These are phyloP conservation scores for Philaenus spumarius DNA, from an alignment of 1,140 invertebrate species.

Conservation along the genomic window DNA sequence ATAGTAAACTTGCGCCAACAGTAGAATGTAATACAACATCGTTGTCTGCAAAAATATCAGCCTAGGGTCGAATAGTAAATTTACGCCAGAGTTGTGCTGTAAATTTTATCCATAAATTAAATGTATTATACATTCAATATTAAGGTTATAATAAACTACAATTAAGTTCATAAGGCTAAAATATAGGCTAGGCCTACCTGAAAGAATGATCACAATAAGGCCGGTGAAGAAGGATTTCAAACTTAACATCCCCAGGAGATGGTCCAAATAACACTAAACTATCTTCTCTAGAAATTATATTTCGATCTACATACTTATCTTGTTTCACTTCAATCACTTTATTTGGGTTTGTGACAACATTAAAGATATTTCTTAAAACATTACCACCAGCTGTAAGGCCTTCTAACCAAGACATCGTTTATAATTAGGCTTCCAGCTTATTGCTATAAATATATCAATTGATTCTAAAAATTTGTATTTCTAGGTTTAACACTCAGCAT, in stretches of 20 bases:
- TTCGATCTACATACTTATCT: conserved; percentile 55
- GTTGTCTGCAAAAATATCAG: no score
- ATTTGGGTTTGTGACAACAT: conserved; percentile 38
- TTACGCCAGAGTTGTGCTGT: no score
- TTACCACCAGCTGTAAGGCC: conserved; percentile 8
- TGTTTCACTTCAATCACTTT: conserved; percentile 58
- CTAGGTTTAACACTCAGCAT: no score
- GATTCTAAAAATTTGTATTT: no score
- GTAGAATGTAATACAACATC: neutral
- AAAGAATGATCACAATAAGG: conserved; percentile 60
- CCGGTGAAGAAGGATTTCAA: conserved; percentile 66
- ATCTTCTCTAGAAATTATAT: conserved; percentile 58
- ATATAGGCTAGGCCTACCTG: conserved; percentile 46
- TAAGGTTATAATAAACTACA: neutral
- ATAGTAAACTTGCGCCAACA: no score
- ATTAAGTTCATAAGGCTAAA: neutral
- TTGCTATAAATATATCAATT: no score
- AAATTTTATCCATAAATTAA: neutral
- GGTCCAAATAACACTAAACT: conserved; percentile 60
- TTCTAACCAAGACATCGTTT: conserved; percentile 22
- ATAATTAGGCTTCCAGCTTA: no score
- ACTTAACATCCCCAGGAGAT: conserved; percentile 45
- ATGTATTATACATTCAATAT: neutral
- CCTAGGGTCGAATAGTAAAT: no score
- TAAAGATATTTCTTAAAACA: conserved; percentile 24